Evolutionary conservation across 2,797 vertebrate genomes (phyloP).

Genomic region (Margarornis squamiger): DNA sequence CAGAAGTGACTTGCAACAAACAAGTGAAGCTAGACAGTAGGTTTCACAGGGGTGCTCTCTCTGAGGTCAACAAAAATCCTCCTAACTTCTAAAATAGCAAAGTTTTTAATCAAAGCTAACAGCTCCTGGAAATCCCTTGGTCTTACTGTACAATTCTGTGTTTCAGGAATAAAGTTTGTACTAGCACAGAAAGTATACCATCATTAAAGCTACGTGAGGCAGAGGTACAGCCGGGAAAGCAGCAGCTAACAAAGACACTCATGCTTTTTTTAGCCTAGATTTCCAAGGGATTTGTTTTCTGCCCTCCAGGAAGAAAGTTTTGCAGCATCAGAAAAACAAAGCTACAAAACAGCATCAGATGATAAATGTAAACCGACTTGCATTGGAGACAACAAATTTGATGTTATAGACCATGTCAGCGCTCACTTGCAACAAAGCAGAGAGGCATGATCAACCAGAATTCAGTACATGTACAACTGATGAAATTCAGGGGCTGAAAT

Average conservation of each 20-base stretch:
- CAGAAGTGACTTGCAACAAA: background rate
- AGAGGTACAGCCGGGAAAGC: background rate
- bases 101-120: background rate
- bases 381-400: background rate
- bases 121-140: background rate
- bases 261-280: background rate
- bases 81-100: background rate
- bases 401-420: background rate
- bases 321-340: conserved; percentile 21
- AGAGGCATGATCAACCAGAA: background rate
- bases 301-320: conserved; percentile 58
- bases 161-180: background rate
- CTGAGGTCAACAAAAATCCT: background rate
- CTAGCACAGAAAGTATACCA: background rate
- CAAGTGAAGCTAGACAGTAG: background rate
- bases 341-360: background rate
- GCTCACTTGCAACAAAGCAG: background rate
- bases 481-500: background rate
- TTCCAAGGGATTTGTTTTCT: background rate
- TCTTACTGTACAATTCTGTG: background rate
- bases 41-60: background rate
- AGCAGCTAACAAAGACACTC: background rate
- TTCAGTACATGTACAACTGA: background rate
- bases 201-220: background rate
- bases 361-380: background rate